A percentile compares a stretch with the other conserved stretches of the same genome.
Evolutionary conservation across 2,113 vertebrate species (phyloP).

Genomic region (Halichoerus grypus): DNA sequence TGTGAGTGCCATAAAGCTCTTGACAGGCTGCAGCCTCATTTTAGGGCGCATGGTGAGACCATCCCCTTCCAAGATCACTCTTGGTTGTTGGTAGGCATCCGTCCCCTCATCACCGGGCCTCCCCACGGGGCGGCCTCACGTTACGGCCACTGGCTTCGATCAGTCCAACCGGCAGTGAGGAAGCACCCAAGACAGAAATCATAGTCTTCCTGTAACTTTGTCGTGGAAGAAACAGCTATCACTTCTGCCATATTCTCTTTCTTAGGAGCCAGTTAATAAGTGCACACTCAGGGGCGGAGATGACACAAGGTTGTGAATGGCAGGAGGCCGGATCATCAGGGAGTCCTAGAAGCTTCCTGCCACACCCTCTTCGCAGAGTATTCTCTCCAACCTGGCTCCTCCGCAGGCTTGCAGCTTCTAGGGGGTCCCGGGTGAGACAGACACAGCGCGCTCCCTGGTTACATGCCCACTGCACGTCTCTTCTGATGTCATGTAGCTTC

Average conservation of each 20-base stretch:
- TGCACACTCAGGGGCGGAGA: not conserved
- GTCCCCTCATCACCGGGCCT: not conserved
- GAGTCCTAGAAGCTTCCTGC: no score
- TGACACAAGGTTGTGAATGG: no score
- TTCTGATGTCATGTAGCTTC: not conserved
- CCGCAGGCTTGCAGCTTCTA: not conserved
- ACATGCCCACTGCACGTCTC: not conserved
- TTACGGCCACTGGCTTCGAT: not conserved
- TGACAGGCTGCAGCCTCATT: not conserved
- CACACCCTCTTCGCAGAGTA: not conserved
- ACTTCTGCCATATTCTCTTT: not conserved
- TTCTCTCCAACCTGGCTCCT: not conserved
- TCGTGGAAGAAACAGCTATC: not conserved
- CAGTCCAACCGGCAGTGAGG: not conserved
- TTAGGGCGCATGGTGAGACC: no score
- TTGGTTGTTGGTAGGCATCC: not conserved
- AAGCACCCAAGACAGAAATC: not conserved
- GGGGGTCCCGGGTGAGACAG: not conserved
- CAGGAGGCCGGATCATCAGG: not conserved
- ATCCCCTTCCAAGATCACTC: not conserved
- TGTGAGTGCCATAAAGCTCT: fast-evolving
- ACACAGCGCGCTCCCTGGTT: no score
- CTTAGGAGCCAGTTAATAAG: not conserved
- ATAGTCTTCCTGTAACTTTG: not conserved
- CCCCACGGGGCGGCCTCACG: fast-evolving